These are phyloP conservation scores for Carterocephalus palaemon DNA, from an alignment of 2,888 invertebrate genomes.

Conservation along the genomic window DNA sequence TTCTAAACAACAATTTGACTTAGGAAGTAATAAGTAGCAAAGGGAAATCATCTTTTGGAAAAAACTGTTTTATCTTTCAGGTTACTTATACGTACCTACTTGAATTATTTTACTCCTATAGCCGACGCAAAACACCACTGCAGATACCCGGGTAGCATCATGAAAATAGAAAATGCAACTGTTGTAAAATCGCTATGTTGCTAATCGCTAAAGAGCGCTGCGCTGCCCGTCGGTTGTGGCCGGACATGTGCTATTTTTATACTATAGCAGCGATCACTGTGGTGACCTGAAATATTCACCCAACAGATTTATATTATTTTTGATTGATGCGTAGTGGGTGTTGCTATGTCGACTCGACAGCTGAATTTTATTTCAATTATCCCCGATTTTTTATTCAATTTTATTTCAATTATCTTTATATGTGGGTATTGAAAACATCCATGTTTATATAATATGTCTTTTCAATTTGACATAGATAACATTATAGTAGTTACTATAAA, in stretches of 20 bases:
- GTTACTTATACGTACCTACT: too few species aligned
- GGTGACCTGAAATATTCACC: conserved; percentile 51
- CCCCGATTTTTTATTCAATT: too few species aligned
- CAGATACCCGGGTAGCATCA: conserved; percentile 39
- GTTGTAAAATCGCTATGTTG: conserved; percentile 67
- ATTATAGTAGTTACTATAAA: too few species aligned
- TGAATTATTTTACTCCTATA: neutral
- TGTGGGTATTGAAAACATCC: too few species aligned
- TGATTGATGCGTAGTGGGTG: conserved; percentile 43
- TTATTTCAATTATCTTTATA: too few species aligned
- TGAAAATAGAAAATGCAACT: conserved; percentile 70
- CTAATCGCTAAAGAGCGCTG: conserved; percentile 37
- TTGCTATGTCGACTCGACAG: conserved; percentile 12
- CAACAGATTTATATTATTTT: conserved; percentile 58
- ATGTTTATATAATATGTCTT: too few species aligned
- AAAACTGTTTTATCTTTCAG: too few species aligned
- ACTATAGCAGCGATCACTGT: conserved; percentile 43
- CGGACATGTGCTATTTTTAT: conserved; percentile 53
- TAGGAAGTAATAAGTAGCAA: too few species aligned
- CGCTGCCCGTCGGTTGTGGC: conserved; percentile 28
- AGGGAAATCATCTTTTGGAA: too few species aligned
- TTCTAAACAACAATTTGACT: too few species aligned
- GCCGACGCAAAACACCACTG: conserved; percentile 2
- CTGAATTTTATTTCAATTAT: neutral
- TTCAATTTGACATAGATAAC: too few species aligned